A percentile compares a stretch with the other conserved stretches of the same genome.
phyloP scores from a whole-genome alignment of 2,888 invertebrate genomes.

The Unio delphinus region DNA sequence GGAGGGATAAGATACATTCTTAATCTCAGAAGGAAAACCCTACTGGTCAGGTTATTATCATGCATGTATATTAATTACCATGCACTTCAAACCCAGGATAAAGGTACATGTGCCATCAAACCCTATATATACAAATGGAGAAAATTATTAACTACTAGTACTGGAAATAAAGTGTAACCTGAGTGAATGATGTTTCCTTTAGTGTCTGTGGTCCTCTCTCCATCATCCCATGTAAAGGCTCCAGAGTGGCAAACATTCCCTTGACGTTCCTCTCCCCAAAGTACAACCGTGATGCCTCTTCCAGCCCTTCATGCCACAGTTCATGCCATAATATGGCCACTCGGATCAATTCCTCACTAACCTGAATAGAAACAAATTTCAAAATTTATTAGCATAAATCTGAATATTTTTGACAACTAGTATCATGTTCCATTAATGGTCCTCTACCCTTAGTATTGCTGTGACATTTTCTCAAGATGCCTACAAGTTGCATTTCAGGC shows the following conservation, averaged over 20 bases:
- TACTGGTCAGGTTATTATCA: no score
- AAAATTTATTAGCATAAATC: no score
- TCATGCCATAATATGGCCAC: constrained; percentile 99
- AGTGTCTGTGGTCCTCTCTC: constrained; percentile 94
- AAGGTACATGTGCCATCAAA: neutral
- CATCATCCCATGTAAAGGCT: constrained; percentile 94
- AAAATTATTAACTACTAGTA: no score
- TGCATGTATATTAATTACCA: neutral
- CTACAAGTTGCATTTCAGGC: no score
- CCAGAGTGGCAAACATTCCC: constrained; percentile 96
- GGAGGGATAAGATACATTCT: no score
- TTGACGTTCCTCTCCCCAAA: constrained; percentile 95
- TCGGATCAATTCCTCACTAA: constrained; percentile 93
- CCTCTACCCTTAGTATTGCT: no score
- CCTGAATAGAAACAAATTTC: constrained; percentile 53
- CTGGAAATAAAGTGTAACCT: constrained; percentile 72
- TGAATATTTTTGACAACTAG: no score
- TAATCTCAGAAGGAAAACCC: no score
- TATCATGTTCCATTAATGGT: no score
- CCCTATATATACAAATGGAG: neutral
- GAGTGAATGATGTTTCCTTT: constrained; percentile 97
- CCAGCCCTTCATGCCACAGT: constrained; percentile 97
- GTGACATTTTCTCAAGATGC: no score
- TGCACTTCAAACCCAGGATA: neutral
- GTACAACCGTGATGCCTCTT: constrained; percentile 88